A percentile compares a stretch with the other conserved stretches of the same genome.
Conservation (phyloP, 1,140 invertebrate species). For the Brachionus plicatilis region DNA sequence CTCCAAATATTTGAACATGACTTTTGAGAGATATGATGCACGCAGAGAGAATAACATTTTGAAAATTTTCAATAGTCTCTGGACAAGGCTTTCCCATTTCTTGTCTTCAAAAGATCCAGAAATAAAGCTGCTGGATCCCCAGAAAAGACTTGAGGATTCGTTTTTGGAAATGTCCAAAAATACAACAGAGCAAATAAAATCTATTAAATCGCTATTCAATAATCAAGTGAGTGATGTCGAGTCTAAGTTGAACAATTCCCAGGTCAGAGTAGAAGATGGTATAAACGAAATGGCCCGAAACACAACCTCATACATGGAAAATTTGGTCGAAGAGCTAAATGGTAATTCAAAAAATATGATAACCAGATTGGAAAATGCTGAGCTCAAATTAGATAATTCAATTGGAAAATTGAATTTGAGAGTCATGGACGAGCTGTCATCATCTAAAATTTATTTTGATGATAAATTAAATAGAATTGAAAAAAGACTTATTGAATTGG, state of each 20-base stretch:
- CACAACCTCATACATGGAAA: constrained; percentile 6
- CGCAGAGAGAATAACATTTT: not conserved
- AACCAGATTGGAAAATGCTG: not conserved
- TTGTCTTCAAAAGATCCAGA: constrained; percentile 24
- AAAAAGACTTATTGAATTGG: not conserved
- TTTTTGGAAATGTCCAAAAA: constrained; percentile 36
- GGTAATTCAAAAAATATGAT: not conserved
- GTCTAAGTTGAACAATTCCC: constrained; percentile 9
- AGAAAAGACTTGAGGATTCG: constrained; percentile 31
- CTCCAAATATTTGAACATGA: constrained; percentile 12
- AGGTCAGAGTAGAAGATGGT: constrained; percentile 24
- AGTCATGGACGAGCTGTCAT: not conserved
- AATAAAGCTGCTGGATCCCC: constrained; percentile 31
- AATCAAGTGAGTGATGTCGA: constrained; percentile 32
- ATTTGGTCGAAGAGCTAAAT: not conserved
- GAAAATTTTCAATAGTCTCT: not conserved
- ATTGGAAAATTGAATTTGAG: not conserved
- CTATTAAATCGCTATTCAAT: constrained; percentile 23
- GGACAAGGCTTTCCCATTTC: not conserved
- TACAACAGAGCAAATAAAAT: constrained; percentile 24
- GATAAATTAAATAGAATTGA: constrained; percentile 8
- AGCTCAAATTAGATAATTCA: not conserved
- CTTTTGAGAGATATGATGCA: constrained; percentile 2
- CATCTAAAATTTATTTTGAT: constrained; percentile 17
- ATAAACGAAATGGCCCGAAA: constrained; percentile 36